Evolutionary conservation across 2,797 vertebrate species (phyloP).

Genomic region (Melanotaenia nigrans): DNA sequence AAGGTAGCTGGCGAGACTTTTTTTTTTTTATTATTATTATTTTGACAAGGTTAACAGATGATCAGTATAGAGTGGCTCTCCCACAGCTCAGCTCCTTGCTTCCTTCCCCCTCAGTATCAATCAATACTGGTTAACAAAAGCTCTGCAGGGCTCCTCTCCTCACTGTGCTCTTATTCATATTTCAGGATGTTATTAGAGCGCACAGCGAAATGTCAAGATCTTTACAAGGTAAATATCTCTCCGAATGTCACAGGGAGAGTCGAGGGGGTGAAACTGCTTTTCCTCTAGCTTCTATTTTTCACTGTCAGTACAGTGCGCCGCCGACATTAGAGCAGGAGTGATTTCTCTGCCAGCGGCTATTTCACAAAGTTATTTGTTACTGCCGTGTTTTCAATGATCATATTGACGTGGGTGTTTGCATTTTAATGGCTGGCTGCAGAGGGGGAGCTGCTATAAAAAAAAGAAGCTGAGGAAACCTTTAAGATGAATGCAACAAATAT

Average conservation of each 20-base stretch:
- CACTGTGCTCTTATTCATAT: conserved; percentile 75
- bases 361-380: conserved; percentile 68
- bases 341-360: conserved; percentile 65
- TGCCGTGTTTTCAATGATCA: conserved; percentile 63
- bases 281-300: conserved; percentile 49
- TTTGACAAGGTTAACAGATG: conserved; percentile 73
- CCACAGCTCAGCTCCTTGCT: conserved; percentile 3
- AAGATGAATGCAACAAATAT: conserved; percentile 14
- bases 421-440: conserved; percentile 55
- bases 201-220: conserved; percentile 82
- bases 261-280: conserved; percentile 49
- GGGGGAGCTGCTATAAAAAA: neutral
- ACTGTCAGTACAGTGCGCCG: conserved; percentile 54
- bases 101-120: conserved; percentile 48
- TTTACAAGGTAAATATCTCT: conserved; percentile 81
- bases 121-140: conserved; percentile 78
- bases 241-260: conserved; percentile 72
- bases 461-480: conserved; percentile 23
- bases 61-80: conserved; percentile 66
- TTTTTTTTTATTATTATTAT: conserved; percentile 2
- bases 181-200: conserved; percentile 78
- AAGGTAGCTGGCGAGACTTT: conserved; percentile 20
- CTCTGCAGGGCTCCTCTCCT: conserved; percentile 61
- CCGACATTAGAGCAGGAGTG: conserved; percentile 63
- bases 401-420: conserved; percentile 58